These are phyloP conservation scores for Toxonevra muliebris DNA, from an alignment of 2,888 invertebrate genomes.

Conservation along the genomic window DNA sequence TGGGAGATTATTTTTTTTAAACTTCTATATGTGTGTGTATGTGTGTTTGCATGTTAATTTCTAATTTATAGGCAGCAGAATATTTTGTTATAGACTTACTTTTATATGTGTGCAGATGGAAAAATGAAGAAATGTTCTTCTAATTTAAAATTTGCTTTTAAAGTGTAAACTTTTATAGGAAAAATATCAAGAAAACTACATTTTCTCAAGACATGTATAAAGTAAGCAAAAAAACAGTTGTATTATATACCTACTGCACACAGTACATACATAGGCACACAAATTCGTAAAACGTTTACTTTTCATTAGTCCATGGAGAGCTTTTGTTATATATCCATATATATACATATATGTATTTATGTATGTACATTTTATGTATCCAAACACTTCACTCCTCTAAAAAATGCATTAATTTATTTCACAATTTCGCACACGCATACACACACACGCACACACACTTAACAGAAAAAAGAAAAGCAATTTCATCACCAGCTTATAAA, in stretches of 20 bases:
- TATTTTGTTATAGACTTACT: background rate
- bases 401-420: background rate
- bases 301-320: conserved; percentile 2
- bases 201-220: no score
- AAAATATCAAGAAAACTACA: no score
- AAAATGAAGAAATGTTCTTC: no score
- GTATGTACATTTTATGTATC: background rate
- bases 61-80: background rate
- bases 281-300: background rate
- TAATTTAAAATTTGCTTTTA: no score
- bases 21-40: background rate
- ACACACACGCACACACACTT: background rate
- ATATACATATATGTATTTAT: background rate
- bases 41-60: background rate
- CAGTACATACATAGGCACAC: background rate
- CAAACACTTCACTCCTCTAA: background rate
- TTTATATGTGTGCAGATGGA: no score
- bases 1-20: background rate
- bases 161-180: no score
- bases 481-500: background rate
- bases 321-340: no score
- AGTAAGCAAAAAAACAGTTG: no score
- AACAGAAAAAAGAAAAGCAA: no score
- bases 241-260: no score
- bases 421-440: background rate